These are phyloP conservation scores for Magallana ariakensis DNA, from an alignment of 1,140 invertebrate species.

Conservation along the genomic window DNA sequence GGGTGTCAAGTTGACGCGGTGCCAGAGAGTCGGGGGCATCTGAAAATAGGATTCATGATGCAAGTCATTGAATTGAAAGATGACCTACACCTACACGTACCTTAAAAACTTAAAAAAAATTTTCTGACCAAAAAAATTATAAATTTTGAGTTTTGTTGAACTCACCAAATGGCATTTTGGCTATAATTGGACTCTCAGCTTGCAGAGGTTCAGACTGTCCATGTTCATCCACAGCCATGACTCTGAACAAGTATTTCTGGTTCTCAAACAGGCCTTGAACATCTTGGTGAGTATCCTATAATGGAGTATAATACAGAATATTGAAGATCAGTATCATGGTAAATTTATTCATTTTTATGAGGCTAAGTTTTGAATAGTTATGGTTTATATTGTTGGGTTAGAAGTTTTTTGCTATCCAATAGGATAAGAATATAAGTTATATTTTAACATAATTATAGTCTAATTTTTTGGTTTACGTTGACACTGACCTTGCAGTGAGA, in stretches of 20 bases:
- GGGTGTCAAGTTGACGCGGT: slow-evolving; percentile 91
- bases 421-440: too few relatives aligned
- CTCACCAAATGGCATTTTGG: slow-evolving; percentile 94
- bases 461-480: neutral
- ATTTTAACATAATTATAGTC: neutral
- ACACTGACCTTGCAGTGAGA: slow-evolving; percentile 74
- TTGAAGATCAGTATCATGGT: too few relatives aligned
- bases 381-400: too few relatives aligned
- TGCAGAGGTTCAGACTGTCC: slow-evolving; percentile 95
- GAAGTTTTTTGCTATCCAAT: too few relatives aligned
- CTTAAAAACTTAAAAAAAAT: too few relatives aligned
- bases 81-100: too few relatives aligned
- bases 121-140: too few relatives aligned
- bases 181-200: slow-evolving; percentile 93
- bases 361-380: too few relatives aligned
- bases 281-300: slow-evolving; percentile 84
- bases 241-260: slow-evolving; percentile 97
- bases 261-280: slow-evolving; percentile 97
- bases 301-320: neutral
- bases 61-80: too few relatives aligned
- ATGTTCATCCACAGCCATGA: slow-evolving; percentile 98
- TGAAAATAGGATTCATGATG: slow-evolving; percentile 58
- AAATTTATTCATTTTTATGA: too few relatives aligned
- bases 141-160: neutral
- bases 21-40: slow-evolving; percentile 97